Conservation (phyloP, 2,888 invertebrate species). For the Perizoma flavofasciatum region DNA sequence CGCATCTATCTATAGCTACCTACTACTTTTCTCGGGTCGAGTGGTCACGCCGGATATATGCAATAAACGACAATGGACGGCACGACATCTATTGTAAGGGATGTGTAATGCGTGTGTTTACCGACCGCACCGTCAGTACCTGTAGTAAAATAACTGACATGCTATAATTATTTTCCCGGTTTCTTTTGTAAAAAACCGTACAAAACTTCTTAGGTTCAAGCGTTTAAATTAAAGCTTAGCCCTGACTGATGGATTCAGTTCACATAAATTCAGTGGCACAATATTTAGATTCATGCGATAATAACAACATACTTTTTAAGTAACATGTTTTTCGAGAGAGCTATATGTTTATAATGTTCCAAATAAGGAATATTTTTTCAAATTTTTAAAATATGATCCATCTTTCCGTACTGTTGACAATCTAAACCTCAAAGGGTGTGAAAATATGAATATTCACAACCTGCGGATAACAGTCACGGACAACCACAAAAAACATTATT, state of each 20-base stretch:
- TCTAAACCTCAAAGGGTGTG: no score
- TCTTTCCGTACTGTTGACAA: no score
- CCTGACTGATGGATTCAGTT: no score
- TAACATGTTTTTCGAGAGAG: no score
- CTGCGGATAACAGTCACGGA: constrained; percentile 15
- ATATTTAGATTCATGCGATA: no score
- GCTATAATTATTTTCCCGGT: constrained; percentile 17
- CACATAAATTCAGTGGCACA: no score
- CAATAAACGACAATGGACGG: constrained; percentile 64
- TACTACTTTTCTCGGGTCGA: constrained; percentile 34
- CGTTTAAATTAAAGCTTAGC: background rate
- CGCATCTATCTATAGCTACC: constrained; percentile 3
- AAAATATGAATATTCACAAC: no score
- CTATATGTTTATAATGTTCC: no score
- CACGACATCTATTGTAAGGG: constrained; percentile 39
- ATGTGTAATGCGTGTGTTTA: constrained; percentile 42
- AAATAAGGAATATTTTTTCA: no score
- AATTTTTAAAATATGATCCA: no score
- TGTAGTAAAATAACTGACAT: constrained; percentile 15
- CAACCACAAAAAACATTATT: constrained; percentile 16
- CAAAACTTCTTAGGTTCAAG: background rate
- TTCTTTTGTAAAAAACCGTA: background rate
- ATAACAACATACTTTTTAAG: no score
- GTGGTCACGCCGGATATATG: constrained; percentile 60
- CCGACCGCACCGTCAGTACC: constrained; percentile 29